Evolutionary conservation across 1,140 invertebrate genomes (phyloP), one percentile per base, ranked within the genome.

Genomic region (Eumeta japonica): DNA sequence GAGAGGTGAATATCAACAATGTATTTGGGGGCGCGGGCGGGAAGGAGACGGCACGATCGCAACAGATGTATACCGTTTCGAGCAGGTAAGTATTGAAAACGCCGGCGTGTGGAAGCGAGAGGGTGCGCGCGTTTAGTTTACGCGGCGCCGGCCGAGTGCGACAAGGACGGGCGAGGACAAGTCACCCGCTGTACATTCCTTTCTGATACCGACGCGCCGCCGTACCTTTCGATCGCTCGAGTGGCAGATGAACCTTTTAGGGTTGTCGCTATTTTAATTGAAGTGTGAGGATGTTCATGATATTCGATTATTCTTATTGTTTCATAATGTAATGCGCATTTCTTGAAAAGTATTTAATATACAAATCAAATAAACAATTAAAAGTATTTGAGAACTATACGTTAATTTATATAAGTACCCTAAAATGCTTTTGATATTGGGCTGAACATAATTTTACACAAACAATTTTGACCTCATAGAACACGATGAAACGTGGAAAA

Each of bases 221-320:
- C 65, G 64, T 73, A 73, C 68, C 68, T 73, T 73, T 73, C 68
- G 68, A 73, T 73, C 68, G 66, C 66, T 73, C 68, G 70, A 73
- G 66, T 73, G 68, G 64, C 64, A 71, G 68, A 73, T 73, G 68
- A 71, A 73, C 59, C 68, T 68, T 62, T 73, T 58, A 73, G 68
- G 68, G 68, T 46, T 70, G 61, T 59, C 61, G 60, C 52, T n/a
- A n/a, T n/a, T n/a, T n/a, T n/a, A n/a, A n/a, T n/a, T n/a, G n/a
- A n/a, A n/a, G n/a, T n/a, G n/a, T n/a, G n/a, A n/a, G n/a, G n/a
- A n/a, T n/a, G n/a, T n/a, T n/a, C n/a, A n/a, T n/a, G n/a, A n/a
- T n/a, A n/a, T n/a, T n/a, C n/a, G n/a, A n/a, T n/a, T n/a, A n/a
- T n/a, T n/a, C n/a, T n/a, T n/a, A n/a, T n/a, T n/a, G n/a, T n/a